Percentiles rank a stretch among this genome's conserved stretches.
phyloP scores from a whole-genome alignment of 1,140 invertebrate genomes.

The Geopemphigus sp. region DNA sequence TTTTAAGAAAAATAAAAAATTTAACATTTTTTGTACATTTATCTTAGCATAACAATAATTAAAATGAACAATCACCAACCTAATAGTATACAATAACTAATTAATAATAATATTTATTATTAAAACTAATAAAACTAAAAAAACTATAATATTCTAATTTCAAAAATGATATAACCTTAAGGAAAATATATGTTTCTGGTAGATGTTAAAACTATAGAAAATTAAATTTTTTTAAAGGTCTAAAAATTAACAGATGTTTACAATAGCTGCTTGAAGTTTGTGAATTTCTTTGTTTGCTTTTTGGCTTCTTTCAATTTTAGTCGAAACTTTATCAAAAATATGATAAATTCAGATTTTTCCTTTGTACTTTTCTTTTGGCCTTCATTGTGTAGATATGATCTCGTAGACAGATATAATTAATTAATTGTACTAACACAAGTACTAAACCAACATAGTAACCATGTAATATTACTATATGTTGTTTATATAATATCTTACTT shows the following conservation, averaged over 20 bases:
- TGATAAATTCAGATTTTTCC: conserved; percentile 13
- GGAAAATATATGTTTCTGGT: neutral
- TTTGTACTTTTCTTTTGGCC: neutral
- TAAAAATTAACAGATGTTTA: neutral
- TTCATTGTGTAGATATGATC: neutral
- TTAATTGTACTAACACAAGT: neutral
- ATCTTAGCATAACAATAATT: neutral
- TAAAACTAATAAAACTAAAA: too few species aligned
- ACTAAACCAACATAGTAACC: neutral
- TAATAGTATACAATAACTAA: too few species aligned
- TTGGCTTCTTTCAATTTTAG: neutral
- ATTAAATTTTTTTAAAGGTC: neutral
- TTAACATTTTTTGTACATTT: neutral
- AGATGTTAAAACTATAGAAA: neutral
- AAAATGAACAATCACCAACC: neutral
- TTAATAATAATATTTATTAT: too few species aligned
- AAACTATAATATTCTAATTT: too few species aligned
- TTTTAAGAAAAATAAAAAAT: neutral
- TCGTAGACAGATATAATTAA: neutral
- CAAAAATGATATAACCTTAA: neutral
- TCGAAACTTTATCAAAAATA: neutral
- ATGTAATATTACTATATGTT: neutral
- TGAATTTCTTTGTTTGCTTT: neutral
- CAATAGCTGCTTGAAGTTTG: neutral
- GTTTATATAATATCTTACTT: conserved; percentile 11